Percentiles rank a stretch among this genome's conserved stretches.
Evolutionary conservation across 2,797 vertebrate species (phyloP).

Genomic region (Chelmon rostratus): DNA sequence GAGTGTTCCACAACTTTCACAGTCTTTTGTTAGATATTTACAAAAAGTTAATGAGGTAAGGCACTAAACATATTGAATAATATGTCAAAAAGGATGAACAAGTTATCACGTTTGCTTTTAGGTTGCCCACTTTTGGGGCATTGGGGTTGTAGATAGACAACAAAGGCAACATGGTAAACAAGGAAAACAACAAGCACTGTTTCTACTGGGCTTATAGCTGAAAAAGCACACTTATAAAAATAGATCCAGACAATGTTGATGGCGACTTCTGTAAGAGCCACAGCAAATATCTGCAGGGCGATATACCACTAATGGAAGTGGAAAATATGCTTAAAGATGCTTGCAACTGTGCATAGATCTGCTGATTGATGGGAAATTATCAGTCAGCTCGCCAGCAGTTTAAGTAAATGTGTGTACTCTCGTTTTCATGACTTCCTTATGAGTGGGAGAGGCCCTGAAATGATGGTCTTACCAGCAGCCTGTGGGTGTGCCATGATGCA

Average conservation of each 20-base stretch:
- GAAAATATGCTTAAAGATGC: neutral
- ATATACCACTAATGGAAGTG: neutral
- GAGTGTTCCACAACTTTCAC: too few relatives aligned
- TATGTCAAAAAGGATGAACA: too few relatives aligned
- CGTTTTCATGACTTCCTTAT: neutral
- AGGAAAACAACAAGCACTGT: neutral
- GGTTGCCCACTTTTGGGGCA: too few relatives aligned
- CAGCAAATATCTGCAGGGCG: neutral
- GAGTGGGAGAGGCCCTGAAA: conserved; percentile 2
- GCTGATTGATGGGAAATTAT: neutral
- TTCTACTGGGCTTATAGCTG: neutral
- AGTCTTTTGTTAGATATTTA: too few relatives aligned
- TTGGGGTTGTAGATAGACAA: too few relatives aligned
- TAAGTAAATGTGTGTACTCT: neutral
- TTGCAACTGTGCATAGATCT: neutral
- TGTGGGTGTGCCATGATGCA: conserved; percentile 6
- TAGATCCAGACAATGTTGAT: neutral
- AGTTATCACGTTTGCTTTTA: too few relatives aligned
- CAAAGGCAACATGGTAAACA: too few relatives aligned
- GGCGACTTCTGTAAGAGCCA: too few relatives aligned
- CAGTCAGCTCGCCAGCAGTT: neutral
- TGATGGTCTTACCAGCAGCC: conserved; percentile 10
- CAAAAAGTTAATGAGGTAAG: too few relatives aligned
- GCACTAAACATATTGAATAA: too few relatives aligned
- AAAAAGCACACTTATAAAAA: neutral